phyloP scores from a whole-genome alignment of 2,888 invertebrate genomes.

The Agrochola litura region DNA sequence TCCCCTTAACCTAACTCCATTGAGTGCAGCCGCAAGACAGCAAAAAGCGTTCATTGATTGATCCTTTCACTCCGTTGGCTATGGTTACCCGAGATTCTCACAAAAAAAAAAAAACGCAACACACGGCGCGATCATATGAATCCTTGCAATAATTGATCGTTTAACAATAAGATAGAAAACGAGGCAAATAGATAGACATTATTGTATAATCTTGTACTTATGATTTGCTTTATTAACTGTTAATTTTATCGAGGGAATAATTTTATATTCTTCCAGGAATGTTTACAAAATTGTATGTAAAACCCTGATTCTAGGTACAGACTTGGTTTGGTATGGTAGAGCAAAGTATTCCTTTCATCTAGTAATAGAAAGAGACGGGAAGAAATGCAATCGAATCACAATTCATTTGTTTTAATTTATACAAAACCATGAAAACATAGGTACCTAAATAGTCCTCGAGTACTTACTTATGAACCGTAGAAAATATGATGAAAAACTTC shows the following conservation, averaged over 20 bases:
- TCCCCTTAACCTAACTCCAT: slow-evolving; percentile 59
- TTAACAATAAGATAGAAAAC: neutral
- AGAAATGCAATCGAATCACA: neutral
- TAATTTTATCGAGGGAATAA: neutral
- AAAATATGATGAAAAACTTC: slow-evolving; percentile 18
- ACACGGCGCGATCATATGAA: neutral
- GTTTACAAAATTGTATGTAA: neutral
- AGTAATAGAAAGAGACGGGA: neutral
- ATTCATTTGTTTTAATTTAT: neutral
- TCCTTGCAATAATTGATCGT: neutral
- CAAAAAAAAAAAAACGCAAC: slow-evolving; percentile 37
- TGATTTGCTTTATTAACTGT: neutral
- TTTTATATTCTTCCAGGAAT: neutral
- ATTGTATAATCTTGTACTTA: too few species aligned
- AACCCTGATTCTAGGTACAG: neutral
- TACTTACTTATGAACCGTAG: neutral
- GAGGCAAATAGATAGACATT: neutral
- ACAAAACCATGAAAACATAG: neutral
- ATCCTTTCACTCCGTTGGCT: slow-evolving; percentile 68
- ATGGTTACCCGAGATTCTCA: slow-evolving; percentile 33
- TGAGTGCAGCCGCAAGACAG: slow-evolving; percentile 55
- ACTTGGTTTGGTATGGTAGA: neutral
- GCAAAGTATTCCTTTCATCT: neutral
- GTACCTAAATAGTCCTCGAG: neutral
- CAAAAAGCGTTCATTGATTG: slow-evolving; percentile 68